Evolutionary conservation across 2,797 vertebrate genomes (phyloP).

Genomic region (Anisognathus igniventris): DNA sequence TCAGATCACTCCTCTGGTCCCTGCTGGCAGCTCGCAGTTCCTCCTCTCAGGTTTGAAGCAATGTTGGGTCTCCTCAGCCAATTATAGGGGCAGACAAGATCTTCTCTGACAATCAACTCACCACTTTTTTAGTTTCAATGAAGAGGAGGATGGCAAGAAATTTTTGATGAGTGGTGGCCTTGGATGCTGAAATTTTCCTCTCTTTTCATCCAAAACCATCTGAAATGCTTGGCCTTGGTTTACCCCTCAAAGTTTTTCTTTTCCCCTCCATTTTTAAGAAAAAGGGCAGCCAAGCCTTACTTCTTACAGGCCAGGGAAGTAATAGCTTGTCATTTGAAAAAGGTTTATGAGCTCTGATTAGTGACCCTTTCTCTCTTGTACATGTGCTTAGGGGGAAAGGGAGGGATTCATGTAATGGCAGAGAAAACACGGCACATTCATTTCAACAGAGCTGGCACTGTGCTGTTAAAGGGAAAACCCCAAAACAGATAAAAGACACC

Average conservation of each 20-base stretch:
- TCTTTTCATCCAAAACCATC: not conserved
- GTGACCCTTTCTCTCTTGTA: constrained; percentile 4
- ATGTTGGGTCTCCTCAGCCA: not conserved
- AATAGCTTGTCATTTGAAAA: constrained; percentile 44
- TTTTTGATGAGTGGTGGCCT: not conserved
- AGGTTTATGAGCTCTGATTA: constrained; percentile 38
- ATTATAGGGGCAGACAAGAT: not conserved
- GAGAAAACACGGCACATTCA: not conserved
- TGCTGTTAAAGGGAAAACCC: not conserved
- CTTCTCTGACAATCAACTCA: not conserved
- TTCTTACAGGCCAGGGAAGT: not conserved
- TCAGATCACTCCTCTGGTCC: not conserved
- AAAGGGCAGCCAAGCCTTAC: constrained; percentile 18
- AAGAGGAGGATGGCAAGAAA: not conserved
- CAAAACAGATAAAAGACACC: not conserved
- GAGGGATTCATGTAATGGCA: not conserved
- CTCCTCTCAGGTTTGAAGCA: not conserved
- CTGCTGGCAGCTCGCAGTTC: not conserved
- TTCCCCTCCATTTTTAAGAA: constrained; percentile 23
- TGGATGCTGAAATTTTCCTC: not conserved
- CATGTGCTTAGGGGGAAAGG: not conserved
- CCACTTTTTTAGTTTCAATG: not conserved
- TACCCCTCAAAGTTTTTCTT: not conserved
- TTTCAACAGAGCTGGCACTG: not conserved
- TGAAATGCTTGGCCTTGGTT: not conserved